Base-by-base conservation (phyloP, 2,888 invertebrate genomes). In the Agriopis aurantiaria region DNA sequence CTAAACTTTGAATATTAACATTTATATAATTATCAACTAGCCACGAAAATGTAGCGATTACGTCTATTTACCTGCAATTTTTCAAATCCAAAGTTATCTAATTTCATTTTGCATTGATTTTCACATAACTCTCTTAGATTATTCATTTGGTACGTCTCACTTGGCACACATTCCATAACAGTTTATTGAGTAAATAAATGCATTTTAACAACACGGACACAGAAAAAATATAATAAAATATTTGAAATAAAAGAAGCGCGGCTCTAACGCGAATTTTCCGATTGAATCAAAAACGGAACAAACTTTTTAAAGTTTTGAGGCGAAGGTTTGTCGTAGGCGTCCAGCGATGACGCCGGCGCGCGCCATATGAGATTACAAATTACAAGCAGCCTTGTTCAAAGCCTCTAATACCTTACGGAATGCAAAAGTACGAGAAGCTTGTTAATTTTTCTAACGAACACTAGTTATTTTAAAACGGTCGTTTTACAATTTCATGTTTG, bases 21-120 rank as follows among this genome's bases (percentile, higher is more conserved):
- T 23, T 0, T 23, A 23, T 23, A 23, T 3, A 33, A 33, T 33
- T 3, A 33, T 33, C 0, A 9, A 14, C 11, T 17, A 23, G 17
- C 10, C 3, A 3, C 11, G 10, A 6, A 52, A 33, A 23, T 23
- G 23, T 33, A 23, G 23, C 52, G 14, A 17, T 10, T 4, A 10
- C 10, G 12, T 33, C 71, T 56, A 84, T 80, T 45, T 69, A 93
- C 94, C 92, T 93, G 92, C 79, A 93, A 83, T 80, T 92, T 92
- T 81, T 93, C 92, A 83, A 92, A 92, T 85, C 92, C 91, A 84
- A 89, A 89, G 80, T 93, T 94, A 87, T 94, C 93, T 88, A 94
- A 83, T 88, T 93, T 94, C 94, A 94, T 94, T 56, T 71, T 84
- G 75, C 76, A 55, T 40, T 80, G 63, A 77, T 67, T 59, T 14